Conservation (phyloP, 2,797 vertebrate species). For the Lepilemur ruficaudatus region DNA sequence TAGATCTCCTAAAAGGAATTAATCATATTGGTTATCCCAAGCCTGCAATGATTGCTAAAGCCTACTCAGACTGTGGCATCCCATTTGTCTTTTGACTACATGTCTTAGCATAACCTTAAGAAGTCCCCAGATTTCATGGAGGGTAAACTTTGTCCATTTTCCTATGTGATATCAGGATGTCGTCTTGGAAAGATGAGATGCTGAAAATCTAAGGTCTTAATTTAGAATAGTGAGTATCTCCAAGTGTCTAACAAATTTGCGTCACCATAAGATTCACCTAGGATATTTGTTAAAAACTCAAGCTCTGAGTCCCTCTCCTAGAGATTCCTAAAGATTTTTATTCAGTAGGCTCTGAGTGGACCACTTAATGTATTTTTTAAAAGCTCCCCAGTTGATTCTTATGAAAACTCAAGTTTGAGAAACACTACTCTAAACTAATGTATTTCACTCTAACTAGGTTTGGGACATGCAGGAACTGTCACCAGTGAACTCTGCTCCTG, state of each 20-base stretch:
- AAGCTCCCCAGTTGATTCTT: not conserved
- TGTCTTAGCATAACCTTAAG: not conserved
- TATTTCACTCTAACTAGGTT: conserved; percentile 43
- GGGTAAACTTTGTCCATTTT: not conserved
- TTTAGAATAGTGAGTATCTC: not conserved
- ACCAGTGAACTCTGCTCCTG: not conserved
- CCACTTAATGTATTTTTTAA: not conserved
- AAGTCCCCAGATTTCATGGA: not conserved
- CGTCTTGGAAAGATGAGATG: not conserved
- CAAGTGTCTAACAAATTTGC: conserved; percentile 27
- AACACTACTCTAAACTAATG: not conserved
- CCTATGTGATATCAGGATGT: not conserved
- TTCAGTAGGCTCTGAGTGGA: not conserved
- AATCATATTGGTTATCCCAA: not conserved
- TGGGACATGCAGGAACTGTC: not conserved
- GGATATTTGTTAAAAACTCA: conserved; percentile 24
- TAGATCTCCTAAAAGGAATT: not conserved
- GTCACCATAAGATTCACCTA: not conserved
- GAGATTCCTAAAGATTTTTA: not conserved
- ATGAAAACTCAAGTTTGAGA: not conserved
- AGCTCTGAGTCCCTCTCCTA: not conserved
- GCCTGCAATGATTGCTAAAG: not conserved
- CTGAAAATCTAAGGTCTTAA: not conserved
- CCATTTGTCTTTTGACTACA: not conserved
- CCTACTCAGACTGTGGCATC: not conserved